These are phyloP conservation scores for Drosophila seguyi DNA, from an alignment of 1,140 invertebrate genomes.

Conservation along the genomic window DNA sequence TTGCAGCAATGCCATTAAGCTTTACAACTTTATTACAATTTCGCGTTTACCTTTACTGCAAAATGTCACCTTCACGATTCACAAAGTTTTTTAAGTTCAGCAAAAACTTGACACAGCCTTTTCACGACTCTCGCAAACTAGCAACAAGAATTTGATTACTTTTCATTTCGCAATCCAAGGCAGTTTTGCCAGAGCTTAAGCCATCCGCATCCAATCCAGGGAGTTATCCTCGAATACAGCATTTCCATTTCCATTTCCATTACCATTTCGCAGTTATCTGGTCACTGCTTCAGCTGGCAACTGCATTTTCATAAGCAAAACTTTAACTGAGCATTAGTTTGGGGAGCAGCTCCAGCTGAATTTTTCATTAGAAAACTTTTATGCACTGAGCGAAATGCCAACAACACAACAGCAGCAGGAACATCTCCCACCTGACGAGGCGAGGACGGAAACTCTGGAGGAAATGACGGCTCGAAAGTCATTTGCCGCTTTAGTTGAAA, in stretches of 20 bases:
- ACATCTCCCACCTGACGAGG: slow-evolving; percentile 20
- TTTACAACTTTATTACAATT: slow-evolving; percentile 14
- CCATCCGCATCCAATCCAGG: slow-evolving; percentile 33
- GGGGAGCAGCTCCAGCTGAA: slow-evolving; percentile 30
- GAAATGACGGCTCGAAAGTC: slow-evolving; percentile 66
- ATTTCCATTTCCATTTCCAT: slow-evolving; percentile 24
- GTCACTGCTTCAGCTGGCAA: slow-evolving; percentile 35
- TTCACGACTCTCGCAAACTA: slow-evolving; percentile 33
- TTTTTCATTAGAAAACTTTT: slow-evolving; percentile 76
- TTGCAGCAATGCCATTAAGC: slow-evolving; percentile 22
- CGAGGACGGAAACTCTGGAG: slow-evolving; percentile 33
- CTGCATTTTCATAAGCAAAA: slow-evolving; percentile 58
- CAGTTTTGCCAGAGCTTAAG: slow-evolving; percentile 32
- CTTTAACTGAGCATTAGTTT: slow-evolving; percentile 49
- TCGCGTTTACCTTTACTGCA: slow-evolving; percentile 3
- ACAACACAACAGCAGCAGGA: neutral
- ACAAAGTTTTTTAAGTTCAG: slow-evolving; percentile 21
- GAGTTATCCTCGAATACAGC: slow-evolving; percentile 25
- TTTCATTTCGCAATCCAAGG: slow-evolving; percentile 42
- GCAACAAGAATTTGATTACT: slow-evolving; percentile 50
- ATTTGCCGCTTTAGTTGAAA: slow-evolving; percentile 46
- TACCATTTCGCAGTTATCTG: slow-evolving; percentile 28
- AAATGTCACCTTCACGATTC: slow-evolving; percentile 41
- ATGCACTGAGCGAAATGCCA: slow-evolving; percentile 14
- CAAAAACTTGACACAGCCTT: slow-evolving; percentile 38